These are phyloP conservation scores for Lasioglossum lativentre DNA, from an alignment of 2,888 invertebrate species.

Conservation along the genomic window DNA sequence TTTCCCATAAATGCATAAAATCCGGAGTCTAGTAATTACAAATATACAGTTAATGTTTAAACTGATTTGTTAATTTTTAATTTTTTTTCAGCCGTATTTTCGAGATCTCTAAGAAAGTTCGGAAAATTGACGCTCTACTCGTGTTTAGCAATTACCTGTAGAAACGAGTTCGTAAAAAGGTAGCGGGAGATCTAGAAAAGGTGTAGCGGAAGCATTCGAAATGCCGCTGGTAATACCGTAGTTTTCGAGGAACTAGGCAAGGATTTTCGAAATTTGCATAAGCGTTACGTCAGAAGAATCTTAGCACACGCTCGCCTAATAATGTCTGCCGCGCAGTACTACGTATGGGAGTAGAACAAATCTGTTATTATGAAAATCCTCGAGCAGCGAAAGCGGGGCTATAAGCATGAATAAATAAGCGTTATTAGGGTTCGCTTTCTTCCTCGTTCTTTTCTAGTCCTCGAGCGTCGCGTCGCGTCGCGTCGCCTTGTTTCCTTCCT, in stretches of 20 bases:
- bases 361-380: slow-evolving; percentile 75
- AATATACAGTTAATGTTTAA: no score
- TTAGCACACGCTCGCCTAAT: slow-evolving; percentile 45
- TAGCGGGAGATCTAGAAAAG: background rate
- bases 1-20: no score
- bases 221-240: background rate
- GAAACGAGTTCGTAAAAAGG: background rate
- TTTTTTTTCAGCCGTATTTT: no score
- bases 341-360: slow-evolving; percentile 47
- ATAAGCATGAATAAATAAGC: slow-evolving; percentile 77
- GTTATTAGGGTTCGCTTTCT: slow-evolving; percentile 76
- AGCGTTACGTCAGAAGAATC: slow-evolving; percentile 53
- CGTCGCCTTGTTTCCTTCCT: slow-evolving; percentile 49
- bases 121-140: no score
- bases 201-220: background rate
- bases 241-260: background rate
- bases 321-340: slow-evolving; percentile 46
- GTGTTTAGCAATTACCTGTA: no score
- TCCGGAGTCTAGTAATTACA: no score
- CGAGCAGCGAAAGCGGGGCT: slow-evolving; percentile 66
- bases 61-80: no score
- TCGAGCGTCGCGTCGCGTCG: slow-evolving; percentile 30
- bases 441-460: slow-evolving; percentile 30
- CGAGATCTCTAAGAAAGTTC: no score
- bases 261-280: slow-evolving; percentile 57